Conservation (phyloP, 53 echinoderm and acorn worm species). For the Antedon mediterranea region DNA sequence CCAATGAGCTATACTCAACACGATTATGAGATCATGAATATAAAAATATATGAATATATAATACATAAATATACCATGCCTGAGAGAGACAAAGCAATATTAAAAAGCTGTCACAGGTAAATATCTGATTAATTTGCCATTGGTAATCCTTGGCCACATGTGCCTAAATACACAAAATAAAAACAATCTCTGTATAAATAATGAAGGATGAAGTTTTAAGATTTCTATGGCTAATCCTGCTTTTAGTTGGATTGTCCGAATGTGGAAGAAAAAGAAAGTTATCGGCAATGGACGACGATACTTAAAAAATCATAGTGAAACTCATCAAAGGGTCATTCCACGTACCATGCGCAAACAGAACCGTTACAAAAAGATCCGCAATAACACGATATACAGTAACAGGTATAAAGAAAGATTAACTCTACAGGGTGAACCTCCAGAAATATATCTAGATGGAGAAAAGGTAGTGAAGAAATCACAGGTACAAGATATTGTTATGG, state of each 20-base stretch:
- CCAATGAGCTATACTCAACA: too few relatives aligned
- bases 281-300: background rate
- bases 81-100: too few relatives aligned
- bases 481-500: background rate
- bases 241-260: conserved; percentile 3
- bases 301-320: conserved; percentile 10
- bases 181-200: too few relatives aligned
- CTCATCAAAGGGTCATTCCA: conserved; percentile 12
- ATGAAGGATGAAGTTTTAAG: conserved; percentile 3
- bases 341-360: conserved; percentile 3
- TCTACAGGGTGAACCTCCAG: conserved; percentile 7
- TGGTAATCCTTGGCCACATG: too few relatives aligned
- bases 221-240: conserved; percentile 5
- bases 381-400: conserved; percentile 6
- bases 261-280: background rate
- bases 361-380: background rate
- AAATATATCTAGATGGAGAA: conserved; percentile 1
- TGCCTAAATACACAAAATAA: too few relatives aligned
- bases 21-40: too few relatives aligned
- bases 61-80: too few relatives aligned
- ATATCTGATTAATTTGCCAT: too few relatives aligned
- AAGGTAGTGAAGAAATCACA: conserved; percentile 7
- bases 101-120: too few relatives aligned
- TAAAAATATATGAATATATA: too few relatives aligned
- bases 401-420: conserved; percentile 3